Conservation (phyloP, 2,113 vertebrate genomes). For the Misgurnus mizolepis region DNA sequence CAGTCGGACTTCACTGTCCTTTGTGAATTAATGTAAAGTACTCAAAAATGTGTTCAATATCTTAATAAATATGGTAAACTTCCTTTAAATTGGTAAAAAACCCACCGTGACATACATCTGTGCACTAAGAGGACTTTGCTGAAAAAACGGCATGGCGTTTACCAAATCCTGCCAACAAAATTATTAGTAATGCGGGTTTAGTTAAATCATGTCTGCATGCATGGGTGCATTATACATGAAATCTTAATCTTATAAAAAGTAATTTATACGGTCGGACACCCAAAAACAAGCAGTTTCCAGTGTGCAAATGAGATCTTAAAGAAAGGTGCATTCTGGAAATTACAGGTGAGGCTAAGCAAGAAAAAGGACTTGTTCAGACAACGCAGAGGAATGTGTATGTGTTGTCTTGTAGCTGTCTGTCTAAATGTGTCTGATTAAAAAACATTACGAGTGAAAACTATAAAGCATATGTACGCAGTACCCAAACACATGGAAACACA, state of each 20-base stretch:
- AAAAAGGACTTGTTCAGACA: slow-evolving; percentile 33
- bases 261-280: slow-evolving; percentile 6
- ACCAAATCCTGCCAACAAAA: no score
- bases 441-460: not conserved
- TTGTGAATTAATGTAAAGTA: no score
- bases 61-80: no score
- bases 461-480: slow-evolving; percentile 1
- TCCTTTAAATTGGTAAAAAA: no score
- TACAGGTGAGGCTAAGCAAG: slow-evolving; percentile 12
- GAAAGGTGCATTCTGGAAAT: slow-evolving; percentile 14
- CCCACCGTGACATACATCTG: no score
- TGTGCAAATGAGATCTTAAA: slow-evolving; percentile 4
- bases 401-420: not conserved
- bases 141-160: no score
- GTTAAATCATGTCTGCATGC: not conserved
- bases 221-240: not conserved
- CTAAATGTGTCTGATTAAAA: slow-evolving; percentile 8
- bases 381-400: slow-evolving; percentile 25
- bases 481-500: slow-evolving; percentile 1
- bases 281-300: slow-evolving; percentile 1
- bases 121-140: no score
- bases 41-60: no score
- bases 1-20: no score
- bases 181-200: not conserved
- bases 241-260: no score